phyloP scores from a whole-genome alignment of 2,797 vertebrate genomes.

The Moxostoma hubbsi region DNA sequence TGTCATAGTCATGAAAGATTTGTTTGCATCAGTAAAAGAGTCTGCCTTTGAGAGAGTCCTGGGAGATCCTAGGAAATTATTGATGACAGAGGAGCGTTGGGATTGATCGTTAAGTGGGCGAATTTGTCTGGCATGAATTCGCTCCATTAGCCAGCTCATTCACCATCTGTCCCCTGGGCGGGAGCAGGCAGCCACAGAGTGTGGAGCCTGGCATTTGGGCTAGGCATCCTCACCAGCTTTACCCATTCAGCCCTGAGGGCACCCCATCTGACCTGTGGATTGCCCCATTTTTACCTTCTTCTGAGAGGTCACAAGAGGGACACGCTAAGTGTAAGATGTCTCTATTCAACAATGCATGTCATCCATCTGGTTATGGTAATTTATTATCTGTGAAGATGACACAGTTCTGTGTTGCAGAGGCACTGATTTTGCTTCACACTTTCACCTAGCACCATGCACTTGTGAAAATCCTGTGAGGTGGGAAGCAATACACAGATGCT shows the following conservation, averaged over 20 bases:
- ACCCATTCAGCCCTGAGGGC: slow-evolving; percentile 30
- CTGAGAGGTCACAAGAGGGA: slow-evolving; percentile 39
- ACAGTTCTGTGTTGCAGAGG: slow-evolving; percentile 19
- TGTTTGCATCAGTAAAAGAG: slow-evolving; percentile 36
- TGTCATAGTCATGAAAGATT: slow-evolving; percentile 20
- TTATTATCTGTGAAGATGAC: slow-evolving; percentile 22
- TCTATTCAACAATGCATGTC: slow-evolving; percentile 38
- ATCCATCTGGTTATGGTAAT: slow-evolving; percentile 39
- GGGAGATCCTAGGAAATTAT: slow-evolving; percentile 53
- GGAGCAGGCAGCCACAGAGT: slow-evolving; percentile 60
- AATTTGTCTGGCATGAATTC: slow-evolving; percentile 79
- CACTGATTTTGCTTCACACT: slow-evolving; percentile 19
- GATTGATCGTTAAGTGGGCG: slow-evolving; percentile 80
- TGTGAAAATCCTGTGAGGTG: slow-evolving; percentile 33
- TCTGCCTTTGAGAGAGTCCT: slow-evolving; percentile 31
- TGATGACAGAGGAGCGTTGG: slow-evolving; percentile 57
- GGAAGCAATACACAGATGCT: slow-evolving; percentile 37
- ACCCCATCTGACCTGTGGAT: slow-evolving; percentile 39
- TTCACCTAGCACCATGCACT: slow-evolving; percentile 11
- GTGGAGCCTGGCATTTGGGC: slow-evolving; percentile 56
- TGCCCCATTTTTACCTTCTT: slow-evolving; percentile 8
- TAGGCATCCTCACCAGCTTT: slow-evolving; percentile 44
- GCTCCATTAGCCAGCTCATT: slow-evolving; percentile 78
- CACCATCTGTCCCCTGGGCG: slow-evolving; percentile 72
- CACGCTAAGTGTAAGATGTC: slow-evolving; percentile 27